Evolutionary conservation across 2,113 vertebrate genomes (phyloP), one percentile per base, ranked within the genome.

Genomic region (Hippocampus comes): DNA sequence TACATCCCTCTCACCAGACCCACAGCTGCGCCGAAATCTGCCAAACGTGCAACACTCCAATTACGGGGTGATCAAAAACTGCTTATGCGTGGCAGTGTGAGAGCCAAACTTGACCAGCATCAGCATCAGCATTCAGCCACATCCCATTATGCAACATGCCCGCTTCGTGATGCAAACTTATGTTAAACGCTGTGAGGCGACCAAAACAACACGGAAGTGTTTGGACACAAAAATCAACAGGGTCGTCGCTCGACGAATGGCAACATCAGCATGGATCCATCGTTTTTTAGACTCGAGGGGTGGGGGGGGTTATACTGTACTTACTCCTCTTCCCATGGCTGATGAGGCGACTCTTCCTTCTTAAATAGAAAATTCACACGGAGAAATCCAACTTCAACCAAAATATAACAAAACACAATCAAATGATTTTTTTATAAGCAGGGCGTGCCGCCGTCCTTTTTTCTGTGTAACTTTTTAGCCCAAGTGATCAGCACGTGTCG

Each of bases 291-390:
- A 34, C 30, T 4, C 4, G 30, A 34, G 65, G 77, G 7, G 75
- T 81, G 18, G 12, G 70, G 42, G 12, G 70, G 42, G 68, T 27
- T 46, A 18, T 34, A 9, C 2, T 30, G 63, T 86, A 93, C 93
- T 93, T 82, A 93, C 93, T 91, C 93, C 93, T 87, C 91, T 78
- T 84, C 93, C 92, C 93, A 93, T 93, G 83, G 81, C 74, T 85
- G 78, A 79, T 41, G 65, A 41, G 71, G 72, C 68, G 67, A 77
- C 56, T 70, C 53, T 73, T 79, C 77, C 75, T 77, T 51, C 78
- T 74, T 68, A 80, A 6, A 20, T 43, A 7, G 34, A 72, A 75
- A 87, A 82, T 63, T 46, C 70, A 59, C 41, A 48, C 15, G 56
- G n/a, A 69, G 73, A 84, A 89, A 61, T 88, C 82, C 81, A 76